These are phyloP conservation scores for Hypothenemus hampei DNA, from an alignment of 1,140 invertebrate genomes.

Conservation along the genomic window DNA sequence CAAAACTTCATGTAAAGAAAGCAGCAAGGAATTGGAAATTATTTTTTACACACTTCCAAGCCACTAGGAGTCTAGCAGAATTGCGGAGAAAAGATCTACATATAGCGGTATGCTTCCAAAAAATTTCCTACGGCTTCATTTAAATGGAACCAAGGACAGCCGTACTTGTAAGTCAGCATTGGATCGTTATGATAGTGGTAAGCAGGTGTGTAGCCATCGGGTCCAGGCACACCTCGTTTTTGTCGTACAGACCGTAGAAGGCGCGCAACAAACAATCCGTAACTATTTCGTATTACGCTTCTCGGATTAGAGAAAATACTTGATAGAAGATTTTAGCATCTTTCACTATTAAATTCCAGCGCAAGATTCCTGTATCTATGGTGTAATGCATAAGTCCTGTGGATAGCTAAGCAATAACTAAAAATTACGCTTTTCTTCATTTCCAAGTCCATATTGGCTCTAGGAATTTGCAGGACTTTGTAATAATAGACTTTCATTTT, in stretches of 20 bases:
- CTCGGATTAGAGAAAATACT: conserved; percentile 55
- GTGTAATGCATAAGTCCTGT: too few species aligned
- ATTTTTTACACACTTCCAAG: conserved; percentile 60
- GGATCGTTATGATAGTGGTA: conserved; percentile 84
- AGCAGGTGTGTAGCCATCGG: conserved; percentile 61
- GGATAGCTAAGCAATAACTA: too few species aligned
- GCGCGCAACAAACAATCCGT: conserved; percentile 63
- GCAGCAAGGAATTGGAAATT: conserved; percentile 58
- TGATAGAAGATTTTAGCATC: conserved; percentile 41
- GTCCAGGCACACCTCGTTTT: conserved; percentile 69
- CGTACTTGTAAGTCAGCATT: conserved; percentile 68
- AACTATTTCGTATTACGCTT: conserved; percentile 80
- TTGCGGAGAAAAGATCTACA: conserved; percentile 59
- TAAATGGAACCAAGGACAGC: too few species aligned
- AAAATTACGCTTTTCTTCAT: too few species aligned
- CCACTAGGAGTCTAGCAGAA: conserved; percentile 41
- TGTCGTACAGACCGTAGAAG: conserved; percentile 88
- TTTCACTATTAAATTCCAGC: conserved; percentile 43
- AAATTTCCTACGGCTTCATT: too few species aligned
- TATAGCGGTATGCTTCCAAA: conserved; percentile 83
- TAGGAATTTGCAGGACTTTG: conserved; percentile 62
- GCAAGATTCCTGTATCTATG: conserved; percentile 45
- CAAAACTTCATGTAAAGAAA: conserved; percentile 75
- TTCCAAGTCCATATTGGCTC: conserved; percentile 60
- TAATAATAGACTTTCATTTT: conserved; percentile 69